Conservation (phyloP, 2,797 vertebrate genomes). For the Eupleurogrammus muticus region DNA sequence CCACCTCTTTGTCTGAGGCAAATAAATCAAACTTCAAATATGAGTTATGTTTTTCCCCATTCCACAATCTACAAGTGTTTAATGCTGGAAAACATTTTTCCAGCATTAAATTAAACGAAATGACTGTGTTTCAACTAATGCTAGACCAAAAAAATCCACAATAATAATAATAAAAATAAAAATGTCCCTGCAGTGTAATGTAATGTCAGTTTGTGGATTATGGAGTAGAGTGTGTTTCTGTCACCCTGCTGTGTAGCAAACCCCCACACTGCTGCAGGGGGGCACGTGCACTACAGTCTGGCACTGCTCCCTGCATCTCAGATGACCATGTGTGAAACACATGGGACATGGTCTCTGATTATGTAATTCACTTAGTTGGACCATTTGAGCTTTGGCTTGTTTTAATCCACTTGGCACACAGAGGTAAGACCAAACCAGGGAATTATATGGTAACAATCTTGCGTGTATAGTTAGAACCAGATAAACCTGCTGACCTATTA, state of each 20-base stretch:
- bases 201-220: neutral
- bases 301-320: slow-evolving; percentile 19
- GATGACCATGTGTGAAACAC: slow-evolving; percentile 42
- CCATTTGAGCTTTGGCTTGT: slow-evolving; percentile 44
- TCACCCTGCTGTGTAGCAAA: neutral
- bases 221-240: too few relatives aligned
- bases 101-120: neutral
- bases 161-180: neutral
- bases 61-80: neutral
- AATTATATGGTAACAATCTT: slow-evolving; percentile 15
- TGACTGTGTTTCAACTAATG: neutral
- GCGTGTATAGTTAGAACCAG: slow-evolving; percentile 25
- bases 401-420: slow-evolving; percentile 63
- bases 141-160: neutral
- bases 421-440: slow-evolving; percentile 17
- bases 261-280: slow-evolving; percentile 9
- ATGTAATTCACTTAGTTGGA: slow-evolving; percentile 61
- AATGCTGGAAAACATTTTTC: neutral
- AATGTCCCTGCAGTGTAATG: neutral
- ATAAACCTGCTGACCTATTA: slow-evolving; percentile 24
- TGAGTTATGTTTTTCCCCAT: neutral
- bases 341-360: slow-evolving; percentile 38
- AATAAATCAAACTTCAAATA: neutral
- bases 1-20: neutral
- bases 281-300: slow-evolving; percentile 20